Conservation (phyloP, 1,140 invertebrate species). For the Penaeus vannamei region DNA sequence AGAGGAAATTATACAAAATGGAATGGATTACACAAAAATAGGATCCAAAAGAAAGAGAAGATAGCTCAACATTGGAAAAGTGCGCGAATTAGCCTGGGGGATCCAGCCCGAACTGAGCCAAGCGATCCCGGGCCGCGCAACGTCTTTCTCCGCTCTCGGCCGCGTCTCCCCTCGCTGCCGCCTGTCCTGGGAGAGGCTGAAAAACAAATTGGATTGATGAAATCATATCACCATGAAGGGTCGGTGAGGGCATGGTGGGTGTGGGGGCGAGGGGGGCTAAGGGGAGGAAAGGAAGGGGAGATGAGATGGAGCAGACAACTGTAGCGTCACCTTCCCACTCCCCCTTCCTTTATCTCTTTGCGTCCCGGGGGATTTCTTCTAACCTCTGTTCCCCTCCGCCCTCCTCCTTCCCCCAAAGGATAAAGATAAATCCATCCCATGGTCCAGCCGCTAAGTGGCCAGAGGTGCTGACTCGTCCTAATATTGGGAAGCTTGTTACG, state of each 20-base stretch:
- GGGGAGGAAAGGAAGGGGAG: conserved; percentile 9
- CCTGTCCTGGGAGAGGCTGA: conserved; percentile 17
- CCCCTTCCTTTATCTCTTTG: neutral
- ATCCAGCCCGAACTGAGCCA: too few species aligned
- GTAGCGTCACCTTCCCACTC: neutral
- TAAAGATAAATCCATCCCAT: too few species aligned
- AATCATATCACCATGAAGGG: conserved; percentile 61
- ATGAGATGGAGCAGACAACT: neutral
- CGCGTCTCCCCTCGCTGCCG: conserved; percentile 18
- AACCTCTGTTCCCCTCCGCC: neutral
- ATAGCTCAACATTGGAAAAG: too few species aligned
- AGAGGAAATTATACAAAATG: too few species aligned
- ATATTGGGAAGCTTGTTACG: too few species aligned
- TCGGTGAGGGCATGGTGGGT: neutral
- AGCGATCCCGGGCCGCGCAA: too few species aligned
- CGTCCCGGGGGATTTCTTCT: neutral
- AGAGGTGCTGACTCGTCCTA: too few species aligned
- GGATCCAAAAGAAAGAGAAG: too few species aligned
- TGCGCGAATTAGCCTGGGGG: too few species aligned
- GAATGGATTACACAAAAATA: too few species aligned
- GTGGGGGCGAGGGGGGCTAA: conserved; percentile 9
- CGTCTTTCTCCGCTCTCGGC: neutral
- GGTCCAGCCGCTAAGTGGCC: too few species aligned
- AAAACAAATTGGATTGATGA: conserved; percentile 62
- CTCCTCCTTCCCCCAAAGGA: neutral